These are phyloP conservation scores for Bucco capensis DNA, from an alignment of 2,113 vertebrate genomes.

Conservation along the genomic window DNA sequence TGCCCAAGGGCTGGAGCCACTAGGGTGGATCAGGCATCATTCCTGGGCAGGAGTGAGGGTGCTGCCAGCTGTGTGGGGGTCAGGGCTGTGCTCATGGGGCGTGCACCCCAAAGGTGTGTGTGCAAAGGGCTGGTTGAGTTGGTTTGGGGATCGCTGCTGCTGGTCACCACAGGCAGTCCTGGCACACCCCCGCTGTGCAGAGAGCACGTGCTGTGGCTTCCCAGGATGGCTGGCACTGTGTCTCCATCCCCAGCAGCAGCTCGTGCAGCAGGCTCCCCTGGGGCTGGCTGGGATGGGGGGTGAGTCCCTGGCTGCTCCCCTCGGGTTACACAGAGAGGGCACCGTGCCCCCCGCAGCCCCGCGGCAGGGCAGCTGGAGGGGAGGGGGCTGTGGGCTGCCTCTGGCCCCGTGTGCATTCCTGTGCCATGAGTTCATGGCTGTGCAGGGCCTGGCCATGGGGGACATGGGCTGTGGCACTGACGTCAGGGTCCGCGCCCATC, in stretches of 20 bases:
- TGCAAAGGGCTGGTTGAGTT: neutral
- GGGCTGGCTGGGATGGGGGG: accelerated
- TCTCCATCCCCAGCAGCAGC: accelerated
- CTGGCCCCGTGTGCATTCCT: constrained; percentile 33
- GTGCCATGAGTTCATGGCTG: constrained; percentile 48
- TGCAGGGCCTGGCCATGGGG: neutral
- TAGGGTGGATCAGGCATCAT: accelerated
- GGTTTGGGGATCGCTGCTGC: accelerated
- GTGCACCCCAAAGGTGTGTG: neutral
- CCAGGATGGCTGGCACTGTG: accelerated
- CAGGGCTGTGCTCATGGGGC: neutral
- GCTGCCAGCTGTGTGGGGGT: accelerated
- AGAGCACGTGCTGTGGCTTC: neutral
- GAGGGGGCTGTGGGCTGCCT: neutral
- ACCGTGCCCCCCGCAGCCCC: neutral
- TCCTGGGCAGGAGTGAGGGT: neutral
- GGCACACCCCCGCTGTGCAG: neutral
- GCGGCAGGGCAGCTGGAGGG: neutral
- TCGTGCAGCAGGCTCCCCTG: accelerated
- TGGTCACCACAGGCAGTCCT: accelerated
- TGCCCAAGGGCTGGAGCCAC: neutral
- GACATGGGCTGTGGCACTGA: neutral
- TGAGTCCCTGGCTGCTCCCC: accelerated
- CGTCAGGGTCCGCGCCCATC: constrained; percentile 52
- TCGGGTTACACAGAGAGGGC: neutral